A percentile compares a stretch with the other conserved stretches of the same genome.
phyloP scores from a whole-genome alignment of 2,113 vertebrate species.

The Cebus imitator region DNA sequence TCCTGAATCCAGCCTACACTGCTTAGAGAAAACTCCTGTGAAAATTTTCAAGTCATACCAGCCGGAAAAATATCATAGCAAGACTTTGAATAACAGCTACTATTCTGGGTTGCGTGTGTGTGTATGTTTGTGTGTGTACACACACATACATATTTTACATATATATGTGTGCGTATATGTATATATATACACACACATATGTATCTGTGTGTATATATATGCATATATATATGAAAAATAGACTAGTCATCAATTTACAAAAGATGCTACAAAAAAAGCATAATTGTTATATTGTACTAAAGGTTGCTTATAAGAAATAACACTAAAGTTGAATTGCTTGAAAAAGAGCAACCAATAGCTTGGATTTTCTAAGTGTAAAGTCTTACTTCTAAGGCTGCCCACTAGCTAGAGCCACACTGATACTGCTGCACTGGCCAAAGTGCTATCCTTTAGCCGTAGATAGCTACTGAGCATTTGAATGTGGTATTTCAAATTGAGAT shows the following conservation, averaged over 20 bases:
- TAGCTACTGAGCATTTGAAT: neutral
- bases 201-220: neutral
- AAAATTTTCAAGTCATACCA: neutral
- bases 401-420: neutral
- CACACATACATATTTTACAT: neutral
- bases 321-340: neutral
- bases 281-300: neutral
- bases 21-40: neutral
- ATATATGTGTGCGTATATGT: neutral
- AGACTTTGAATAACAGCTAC: neutral
- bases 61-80: neutral
- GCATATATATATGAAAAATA: neutral
- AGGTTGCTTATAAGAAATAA: neutral
- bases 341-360: neutral
- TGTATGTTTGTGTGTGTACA: neutral
- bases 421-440: fast-evolving
- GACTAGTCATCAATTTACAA: neutral
- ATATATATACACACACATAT: neutral
- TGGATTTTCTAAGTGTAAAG: neutral
- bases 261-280: neutral
- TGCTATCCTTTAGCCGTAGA: neutral
- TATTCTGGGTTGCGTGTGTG: neutral
- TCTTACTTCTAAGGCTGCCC: neutral
- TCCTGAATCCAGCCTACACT: neutral
- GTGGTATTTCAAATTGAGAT: neutral